Percentiles rank a stretch among this genome's conserved stretches.
Evolutionary conservation across 2,113 vertebrate genomes (phyloP).

Genomic region (Myotis lucifugus): DNA sequence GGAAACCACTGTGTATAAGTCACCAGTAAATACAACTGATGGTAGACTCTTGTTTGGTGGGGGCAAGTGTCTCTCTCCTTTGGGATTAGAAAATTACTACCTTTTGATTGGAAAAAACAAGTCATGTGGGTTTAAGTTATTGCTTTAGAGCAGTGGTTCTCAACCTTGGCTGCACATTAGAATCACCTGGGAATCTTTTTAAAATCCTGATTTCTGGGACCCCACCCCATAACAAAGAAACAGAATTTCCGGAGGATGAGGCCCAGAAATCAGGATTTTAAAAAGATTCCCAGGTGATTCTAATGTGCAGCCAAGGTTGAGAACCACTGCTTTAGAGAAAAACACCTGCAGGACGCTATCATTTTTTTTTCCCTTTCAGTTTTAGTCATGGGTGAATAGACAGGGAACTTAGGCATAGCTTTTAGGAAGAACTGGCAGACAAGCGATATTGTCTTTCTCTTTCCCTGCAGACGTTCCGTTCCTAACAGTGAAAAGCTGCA

Average conservation of each 20-base stretch:
- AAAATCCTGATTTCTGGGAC: too few relatives aligned
- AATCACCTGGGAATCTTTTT: too few relatives aligned
- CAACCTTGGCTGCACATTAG: too few relatives aligned
- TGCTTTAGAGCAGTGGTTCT: neutral
- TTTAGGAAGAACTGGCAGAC: slow-evolving; percentile 41
- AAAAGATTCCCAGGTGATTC: too few relatives aligned
- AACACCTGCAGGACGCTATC: slow-evolving; percentile 24
- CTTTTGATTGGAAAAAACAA: slow-evolving; percentile 65
- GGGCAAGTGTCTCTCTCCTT: slow-evolving; percentile 51
- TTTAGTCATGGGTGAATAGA: slow-evolving; percentile 29
- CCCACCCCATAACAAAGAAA: too few relatives aligned
- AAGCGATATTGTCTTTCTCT: neutral
- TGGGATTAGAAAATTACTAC: slow-evolving; percentile 67
- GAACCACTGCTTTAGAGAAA: slow-evolving; percentile 21
- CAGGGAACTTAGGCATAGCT: neutral
- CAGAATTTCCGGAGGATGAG: too few relatives aligned
- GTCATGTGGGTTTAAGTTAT: slow-evolving; percentile 30
- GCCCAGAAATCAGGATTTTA: too few relatives aligned
- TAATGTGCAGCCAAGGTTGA: too few relatives aligned
- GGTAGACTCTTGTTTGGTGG: slow-evolving; percentile 57
- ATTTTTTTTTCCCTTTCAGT: neutral
- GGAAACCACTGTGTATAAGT: slow-evolving; percentile 62
- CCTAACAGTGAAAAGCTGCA: neutral
- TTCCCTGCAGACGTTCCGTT: neutral
- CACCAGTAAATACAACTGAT: slow-evolving; percentile 48